Evolutionary conservation across 1,140 invertebrate genomes (phyloP).

Genomic region (Thaumetopoea pityocampa): DNA sequence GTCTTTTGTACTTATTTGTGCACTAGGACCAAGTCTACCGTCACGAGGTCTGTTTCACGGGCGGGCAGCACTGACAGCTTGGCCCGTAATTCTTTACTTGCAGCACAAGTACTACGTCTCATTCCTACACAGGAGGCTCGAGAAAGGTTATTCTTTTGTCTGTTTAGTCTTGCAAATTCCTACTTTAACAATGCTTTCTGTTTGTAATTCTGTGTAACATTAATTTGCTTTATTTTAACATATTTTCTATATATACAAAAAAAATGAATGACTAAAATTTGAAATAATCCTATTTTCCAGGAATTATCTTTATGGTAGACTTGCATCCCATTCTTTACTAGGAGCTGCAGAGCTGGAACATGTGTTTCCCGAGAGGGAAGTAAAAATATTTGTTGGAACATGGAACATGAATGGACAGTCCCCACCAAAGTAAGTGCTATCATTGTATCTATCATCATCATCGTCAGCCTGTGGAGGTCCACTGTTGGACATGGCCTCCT

Average conservation of each 20-base stretch:
- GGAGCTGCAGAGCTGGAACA: constrained; percentile 89
- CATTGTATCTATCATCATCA: constrained; percentile 7
- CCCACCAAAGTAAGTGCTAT: constrained; percentile 80
- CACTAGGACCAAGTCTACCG: constrained; percentile 59
- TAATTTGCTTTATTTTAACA: background rate
- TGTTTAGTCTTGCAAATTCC: background rate
- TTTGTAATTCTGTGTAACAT: no score
- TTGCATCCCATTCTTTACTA: constrained; percentile 86
- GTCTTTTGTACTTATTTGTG: constrained; percentile 20
- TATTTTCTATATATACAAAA: background rate
- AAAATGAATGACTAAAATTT: constrained; percentile 4
- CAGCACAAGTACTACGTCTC: constrained; percentile 86
- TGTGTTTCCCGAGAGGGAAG: constrained; percentile 88
- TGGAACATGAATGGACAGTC: constrained; percentile 97
- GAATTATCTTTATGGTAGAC: constrained; percentile 87
- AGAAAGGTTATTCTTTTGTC: constrained; percentile 77
- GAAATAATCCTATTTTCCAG: constrained; percentile 45
- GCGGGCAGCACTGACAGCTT: constrained; percentile 81
- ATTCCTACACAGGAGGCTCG: constrained; percentile 87
- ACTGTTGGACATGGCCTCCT: no score
- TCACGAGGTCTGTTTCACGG: constrained; percentile 56
- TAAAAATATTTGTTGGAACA: constrained; percentile 93
- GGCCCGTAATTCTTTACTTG: constrained; percentile 83
- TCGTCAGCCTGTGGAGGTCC: no score
- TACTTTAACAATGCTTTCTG: background rate